Percentiles rank a stretch among this genome's conserved stretches.
phyloP scores from a whole-genome alignment of 2,888 invertebrate species.

The Latrodectus elegans region DNA sequence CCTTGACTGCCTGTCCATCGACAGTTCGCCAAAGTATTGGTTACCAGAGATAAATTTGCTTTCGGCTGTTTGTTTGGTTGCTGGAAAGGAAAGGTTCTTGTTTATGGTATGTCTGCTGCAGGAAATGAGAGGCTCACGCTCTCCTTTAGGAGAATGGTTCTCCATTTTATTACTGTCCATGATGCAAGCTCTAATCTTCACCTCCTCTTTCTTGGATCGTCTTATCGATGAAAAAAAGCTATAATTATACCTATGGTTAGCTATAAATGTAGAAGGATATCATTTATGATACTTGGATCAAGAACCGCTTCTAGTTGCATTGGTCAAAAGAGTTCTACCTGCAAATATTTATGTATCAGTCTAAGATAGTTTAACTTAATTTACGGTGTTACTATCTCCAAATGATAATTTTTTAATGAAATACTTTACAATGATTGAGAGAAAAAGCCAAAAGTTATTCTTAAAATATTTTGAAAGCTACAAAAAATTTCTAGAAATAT shows the following conservation, averaged over 20 bases:
- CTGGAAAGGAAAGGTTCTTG: conserved; percentile 37
- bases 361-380: no score
- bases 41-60: conserved; percentile 47
- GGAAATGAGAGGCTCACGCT: conserved; percentile 6
- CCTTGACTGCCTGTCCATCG: conserved; percentile 22
- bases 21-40: conserved; percentile 49
- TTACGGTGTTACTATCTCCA: no score
- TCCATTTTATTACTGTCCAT: conserved; percentile 22
- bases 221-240: background rate
- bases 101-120: conserved; percentile 43
- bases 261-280: background rate
- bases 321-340: no score
- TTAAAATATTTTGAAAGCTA: no score
- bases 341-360: no score
- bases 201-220: background rate
- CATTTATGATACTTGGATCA: no score
- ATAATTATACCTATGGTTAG: background rate
- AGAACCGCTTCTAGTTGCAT: no score
- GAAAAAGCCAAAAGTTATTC: no score
- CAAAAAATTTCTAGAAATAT: no score
- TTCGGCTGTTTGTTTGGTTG: conserved; percentile 32
- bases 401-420: no score
- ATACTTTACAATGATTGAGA: no score
- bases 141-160: conserved; percentile 1
- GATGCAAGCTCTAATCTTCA: background rate